Base-by-base conservation (phyloP, 2,888 invertebrate species). In the Chalcosyrphus nemorum region DNA sequence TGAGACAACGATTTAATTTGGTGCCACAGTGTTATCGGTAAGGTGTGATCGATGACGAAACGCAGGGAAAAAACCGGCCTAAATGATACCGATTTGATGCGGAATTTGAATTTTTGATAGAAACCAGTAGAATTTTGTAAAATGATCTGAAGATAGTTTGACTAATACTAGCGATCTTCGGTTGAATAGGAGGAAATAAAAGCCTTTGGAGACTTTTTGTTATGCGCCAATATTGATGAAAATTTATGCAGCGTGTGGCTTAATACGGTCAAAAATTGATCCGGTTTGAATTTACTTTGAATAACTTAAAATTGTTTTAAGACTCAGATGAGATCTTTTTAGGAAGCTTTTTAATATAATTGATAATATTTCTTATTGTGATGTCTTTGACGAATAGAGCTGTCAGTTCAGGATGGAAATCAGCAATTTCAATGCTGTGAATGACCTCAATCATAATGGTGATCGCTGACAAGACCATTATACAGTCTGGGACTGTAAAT, bases 231-330 rank as follows among this genome's bases (percentile, higher is more conserved):
- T 11, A 38, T 13, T 38, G 35, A 9, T 5, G 21, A 21, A 57
- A 57, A 57, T 57, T 57, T 57, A 57, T 57, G 21, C 57, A 38
- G 57, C 57, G 57, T 57, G 57, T 57, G 57, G 57, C 57, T 57
- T 57, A 57, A 38, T 57, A 4, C 24, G 38, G 38, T 38, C 57
- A 57, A 57, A 38, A 38, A 38, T 21, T 57, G 57, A 57, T 57
- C 57, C 57, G 57, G 21, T 57, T 57, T 38, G 57, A 45, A 57
- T 38, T n/a, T n/a, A 35, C 17, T 38, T 57, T 57, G 21, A 57
- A 57, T 38, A 19, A 13, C 13, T 57, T 45, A 45, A 45, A 11
- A 21, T 11, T 11, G 1, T 43, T 43, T 43, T 2, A 17, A 17
- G 43, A 6, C 17, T 3, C 43, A 43, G 1, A 7, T 15, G 17